Base-by-base conservation (phyloP, 2,797 vertebrate species). In the Paguma larvata region DNA sequence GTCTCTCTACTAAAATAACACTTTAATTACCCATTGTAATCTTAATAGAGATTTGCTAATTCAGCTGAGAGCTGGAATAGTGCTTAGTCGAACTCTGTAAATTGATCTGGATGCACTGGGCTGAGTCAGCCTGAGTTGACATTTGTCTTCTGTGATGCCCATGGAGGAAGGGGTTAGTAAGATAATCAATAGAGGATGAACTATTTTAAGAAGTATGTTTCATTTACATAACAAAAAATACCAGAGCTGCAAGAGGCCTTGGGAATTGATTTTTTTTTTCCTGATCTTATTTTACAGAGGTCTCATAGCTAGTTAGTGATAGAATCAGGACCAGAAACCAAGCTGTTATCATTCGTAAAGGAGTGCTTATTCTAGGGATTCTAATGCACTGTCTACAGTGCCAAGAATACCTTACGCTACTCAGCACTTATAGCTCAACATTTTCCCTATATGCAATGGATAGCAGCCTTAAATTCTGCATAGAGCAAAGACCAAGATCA, bases 121-220 rank as follows among this genome's bases (percentile, higher is more conserved):
- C 77, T 85, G 59, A 96, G 30, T 41, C 27, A 80, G 84, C n/a
- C 51, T 34, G 51, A 62, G 19, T 18, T 83, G 92, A 68, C 48
- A 32, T 88, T 94, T 96, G 62, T 34, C 46, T 85, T 92, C 85
- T 67, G 27, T 59, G 38, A 85, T 48, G 59, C 44, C 27, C n/a
- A 27, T 1, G 7, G 87, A 84, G 85, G 65, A 91, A 41, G 53
- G 62, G 44, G 56, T 96, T 91, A 86, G 44, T 56, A 84, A 94
- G 79, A 79, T 44, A 70, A 96, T 85, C 34, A 67, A 85, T 75
- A 94, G 48, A 53, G 30, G 48, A 82, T 65, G 85, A 56, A n/a
- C 25, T 34, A 92, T 85, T 95, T 92, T 88, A 95, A 94, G 68
- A 95, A 51, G 7, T 59, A 78, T 73, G n/a, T 83, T 85, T 94